phyloP scores from a whole-genome alignment of 2,113 vertebrate genomes.

The Alouatta palliata region DNA sequence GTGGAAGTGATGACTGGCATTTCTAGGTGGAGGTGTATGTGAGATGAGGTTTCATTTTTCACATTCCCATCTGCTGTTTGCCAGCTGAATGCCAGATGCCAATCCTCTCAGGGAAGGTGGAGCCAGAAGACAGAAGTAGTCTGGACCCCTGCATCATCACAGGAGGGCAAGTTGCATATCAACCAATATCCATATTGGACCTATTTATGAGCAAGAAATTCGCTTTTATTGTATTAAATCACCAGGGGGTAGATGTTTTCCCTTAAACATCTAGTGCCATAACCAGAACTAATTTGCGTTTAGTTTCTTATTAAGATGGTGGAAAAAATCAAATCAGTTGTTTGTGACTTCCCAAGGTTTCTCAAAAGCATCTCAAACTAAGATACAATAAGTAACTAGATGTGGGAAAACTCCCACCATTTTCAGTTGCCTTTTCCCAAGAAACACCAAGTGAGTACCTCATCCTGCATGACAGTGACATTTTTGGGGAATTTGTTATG shows the following conservation, averaged over 20 bases:
- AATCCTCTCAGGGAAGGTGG: neutral
- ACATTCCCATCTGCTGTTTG: neutral
- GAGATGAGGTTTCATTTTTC: neutral
- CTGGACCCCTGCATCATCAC: neutral
- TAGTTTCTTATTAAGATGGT: neutral
- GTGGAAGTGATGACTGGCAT: neutral
- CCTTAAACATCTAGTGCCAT: neutral
- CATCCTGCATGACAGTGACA: neutral
- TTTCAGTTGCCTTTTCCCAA: neutral
- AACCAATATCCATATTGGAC: neutral
- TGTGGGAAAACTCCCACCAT: neutral
- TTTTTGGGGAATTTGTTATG: neutral
- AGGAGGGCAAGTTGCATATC: neutral
- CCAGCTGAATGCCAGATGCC: neutral
- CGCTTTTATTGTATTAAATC: neutral
- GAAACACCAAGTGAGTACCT: neutral
- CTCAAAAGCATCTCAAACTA: neutral
- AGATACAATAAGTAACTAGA: fast-evolving
- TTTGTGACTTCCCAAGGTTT: neutral
- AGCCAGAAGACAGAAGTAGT: neutral
- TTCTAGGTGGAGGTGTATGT: neutral
- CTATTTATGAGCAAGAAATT: neutral
- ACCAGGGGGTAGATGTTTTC: neutral
- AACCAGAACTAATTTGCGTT: neutral
- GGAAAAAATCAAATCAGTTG: neutral